phyloP scores from a whole-genome alignment of 2,888 invertebrate species.

The Oscheius sp. region DNA sequence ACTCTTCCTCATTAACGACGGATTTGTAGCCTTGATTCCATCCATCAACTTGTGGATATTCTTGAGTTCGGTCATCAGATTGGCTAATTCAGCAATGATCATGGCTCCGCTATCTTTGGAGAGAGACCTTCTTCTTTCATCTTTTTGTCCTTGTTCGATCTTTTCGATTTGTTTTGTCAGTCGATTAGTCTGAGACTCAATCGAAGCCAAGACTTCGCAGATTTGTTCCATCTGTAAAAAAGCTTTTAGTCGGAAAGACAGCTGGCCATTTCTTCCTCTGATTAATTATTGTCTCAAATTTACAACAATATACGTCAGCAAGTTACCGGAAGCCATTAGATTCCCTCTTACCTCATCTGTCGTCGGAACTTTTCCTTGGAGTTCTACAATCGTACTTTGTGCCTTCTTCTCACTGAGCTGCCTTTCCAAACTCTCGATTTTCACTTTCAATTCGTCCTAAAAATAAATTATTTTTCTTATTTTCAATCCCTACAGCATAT shows the following conservation, averaged over 20 bases:
- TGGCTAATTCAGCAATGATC: constrained; percentile 65
- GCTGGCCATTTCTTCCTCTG: neutral
- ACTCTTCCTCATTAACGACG: constrained; percentile 26
- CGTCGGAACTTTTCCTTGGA: constrained; percentile 56
- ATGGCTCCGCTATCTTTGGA: constrained; percentile 63
- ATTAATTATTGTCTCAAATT: constrained; percentile 6
- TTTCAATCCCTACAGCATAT: constrained; percentile 15
- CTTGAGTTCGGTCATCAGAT: constrained; percentile 67
- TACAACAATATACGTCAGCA: neutral
- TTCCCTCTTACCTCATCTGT: constrained; percentile 55
- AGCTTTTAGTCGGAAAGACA: neutral
- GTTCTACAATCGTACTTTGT: constrained; percentile 37
- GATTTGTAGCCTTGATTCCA: constrained; percentile 43
- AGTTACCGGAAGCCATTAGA: neutral
- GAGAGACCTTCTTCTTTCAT: constrained; percentile 65
- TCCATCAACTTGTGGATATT: constrained; percentile 61
- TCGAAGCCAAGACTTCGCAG: constrained; percentile 64
- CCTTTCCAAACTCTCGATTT: constrained; percentile 62
- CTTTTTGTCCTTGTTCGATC: constrained; percentile 64
- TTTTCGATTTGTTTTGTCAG: constrained; percentile 67
- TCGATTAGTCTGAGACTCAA: constrained; percentile 65
- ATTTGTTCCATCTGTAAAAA: constrained; percentile 63
- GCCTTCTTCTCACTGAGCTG: constrained; percentile 58
- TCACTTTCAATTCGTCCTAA: constrained; percentile 63
- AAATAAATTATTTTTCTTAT: constrained; percentile 12